Evolutionary conservation across 2,797 vertebrate genomes (phyloP).

Genomic region (Acipenser transmontanus): DNA sequence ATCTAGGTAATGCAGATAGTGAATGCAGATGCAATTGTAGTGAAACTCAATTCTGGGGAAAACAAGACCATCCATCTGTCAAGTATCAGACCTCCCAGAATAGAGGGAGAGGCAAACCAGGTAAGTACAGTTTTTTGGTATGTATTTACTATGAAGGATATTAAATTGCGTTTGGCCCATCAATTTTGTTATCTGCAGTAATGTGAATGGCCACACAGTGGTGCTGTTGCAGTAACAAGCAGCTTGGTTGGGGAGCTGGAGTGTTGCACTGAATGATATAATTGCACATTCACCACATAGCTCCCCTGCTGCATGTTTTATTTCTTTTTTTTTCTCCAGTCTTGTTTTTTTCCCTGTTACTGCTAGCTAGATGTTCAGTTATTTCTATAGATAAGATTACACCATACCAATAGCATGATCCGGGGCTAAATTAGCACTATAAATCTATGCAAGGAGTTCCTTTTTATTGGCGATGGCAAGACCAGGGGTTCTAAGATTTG

Average conservation of each 20-base stretch:
- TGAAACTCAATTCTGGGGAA: constrained; percentile 90
- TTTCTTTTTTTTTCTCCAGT: not conserved
- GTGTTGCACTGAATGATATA: not conserved
- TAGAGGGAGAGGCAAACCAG: constrained; percentile 78
- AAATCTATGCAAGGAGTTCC: too few relatives aligned
- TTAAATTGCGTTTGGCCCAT: too few relatives aligned
- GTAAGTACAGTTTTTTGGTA: constrained; percentile 28
- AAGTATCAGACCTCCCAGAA: constrained; percentile 87
- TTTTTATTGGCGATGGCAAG: too few relatives aligned
- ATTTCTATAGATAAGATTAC: not conserved
- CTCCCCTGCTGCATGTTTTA: not conserved
- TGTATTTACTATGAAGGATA: too few relatives aligned
- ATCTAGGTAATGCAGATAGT: constrained; percentile 89
- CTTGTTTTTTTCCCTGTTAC: not conserved
- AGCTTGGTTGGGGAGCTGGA: not conserved
- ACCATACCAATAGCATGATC: too few relatives aligned
- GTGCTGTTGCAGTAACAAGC: not conserved
- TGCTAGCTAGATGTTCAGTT: not conserved
- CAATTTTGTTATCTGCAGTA: too few relatives aligned
- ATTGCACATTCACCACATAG: not conserved
- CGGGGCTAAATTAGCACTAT: too few relatives aligned
- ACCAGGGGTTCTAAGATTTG: too few relatives aligned
- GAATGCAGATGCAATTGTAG: constrained; percentile 88
- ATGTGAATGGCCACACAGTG: constrained; percentile 3
- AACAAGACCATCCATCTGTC: constrained; percentile 92